Conservation (phyloP, 2,113 vertebrate genomes). For the Cephalophus harveyi region DNA sequence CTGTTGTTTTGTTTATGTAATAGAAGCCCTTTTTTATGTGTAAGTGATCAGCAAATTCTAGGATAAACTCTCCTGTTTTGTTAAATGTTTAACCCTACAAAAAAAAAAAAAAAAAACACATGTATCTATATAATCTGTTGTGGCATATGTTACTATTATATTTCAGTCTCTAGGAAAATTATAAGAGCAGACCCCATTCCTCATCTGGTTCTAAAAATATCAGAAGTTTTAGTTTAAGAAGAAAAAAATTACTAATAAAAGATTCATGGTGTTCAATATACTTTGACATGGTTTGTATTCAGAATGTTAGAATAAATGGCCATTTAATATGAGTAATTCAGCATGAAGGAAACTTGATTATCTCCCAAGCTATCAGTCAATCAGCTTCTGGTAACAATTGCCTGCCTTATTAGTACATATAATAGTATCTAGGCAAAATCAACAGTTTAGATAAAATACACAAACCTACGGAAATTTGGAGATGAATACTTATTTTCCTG, state of each 20-base stretch:
- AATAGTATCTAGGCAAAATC: neutral
- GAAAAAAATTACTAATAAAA: conserved; percentile 2
- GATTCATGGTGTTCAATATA: conserved; percentile 32
- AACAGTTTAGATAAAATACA: neutral
- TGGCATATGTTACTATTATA: neutral
- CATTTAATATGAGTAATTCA: conserved; percentile 44
- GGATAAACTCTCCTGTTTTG: neutral
- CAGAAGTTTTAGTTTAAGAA: neutral
- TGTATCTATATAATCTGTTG: neutral
- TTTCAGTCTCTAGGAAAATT: neutral
- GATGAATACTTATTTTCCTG: neutral
- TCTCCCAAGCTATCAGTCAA: conserved; percentile 2
- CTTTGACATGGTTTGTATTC: conserved; percentile 18
- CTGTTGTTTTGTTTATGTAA: neutral
- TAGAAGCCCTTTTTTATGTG: neutral
- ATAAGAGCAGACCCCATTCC: neutral
- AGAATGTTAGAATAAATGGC: conserved; percentile 37
- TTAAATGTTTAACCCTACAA: neutral
- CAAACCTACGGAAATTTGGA: neutral
- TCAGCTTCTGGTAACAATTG: neutral
- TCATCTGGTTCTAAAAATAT: neutral
- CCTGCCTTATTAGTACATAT: neutral
- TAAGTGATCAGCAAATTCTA: neutral
- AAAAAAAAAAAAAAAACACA: neutral
- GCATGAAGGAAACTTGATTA: conserved; percentile 33